Evolutionary conservation across 1,140 invertebrate species (phyloP).

Genomic region (Hyles euphorbiae): DNA sequence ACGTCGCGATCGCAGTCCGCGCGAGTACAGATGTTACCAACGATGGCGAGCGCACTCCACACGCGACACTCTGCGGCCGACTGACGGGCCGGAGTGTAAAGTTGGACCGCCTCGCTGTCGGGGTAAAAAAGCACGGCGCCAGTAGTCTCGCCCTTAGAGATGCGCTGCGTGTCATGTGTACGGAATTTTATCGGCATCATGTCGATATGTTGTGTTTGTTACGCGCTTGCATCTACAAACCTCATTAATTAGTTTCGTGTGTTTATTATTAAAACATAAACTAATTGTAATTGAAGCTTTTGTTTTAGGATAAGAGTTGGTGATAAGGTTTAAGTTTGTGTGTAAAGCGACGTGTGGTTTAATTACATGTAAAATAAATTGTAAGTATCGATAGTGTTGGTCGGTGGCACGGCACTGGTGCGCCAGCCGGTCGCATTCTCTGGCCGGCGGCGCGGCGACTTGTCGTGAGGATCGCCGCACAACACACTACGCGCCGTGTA

Average conservation of each 20-base stretch:
- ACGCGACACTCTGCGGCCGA: slow-evolving; percentile 32
- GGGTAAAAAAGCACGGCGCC: slow-evolving; percentile 71
- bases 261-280: too few species aligned
- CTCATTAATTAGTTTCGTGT: too few species aligned
- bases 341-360: background rate
- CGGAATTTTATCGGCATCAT: slow-evolving; percentile 30
- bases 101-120: slow-evolving; percentile 41
- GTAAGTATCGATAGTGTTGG: background rate
- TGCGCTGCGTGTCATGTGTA: slow-evolving; percentile 34
- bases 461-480: slow-evolving; percentile 38
- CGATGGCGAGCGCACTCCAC: slow-evolving; percentile 14
- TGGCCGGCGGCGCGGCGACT: slow-evolving; percentile 43
- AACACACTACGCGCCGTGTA: slow-evolving; percentile 28
- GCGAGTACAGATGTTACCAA: too few species aligned
- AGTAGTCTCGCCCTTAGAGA: slow-evolving; percentile 70
- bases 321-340: too few species aligned
- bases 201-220: background rate
- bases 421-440: slow-evolving; percentile 65
- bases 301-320: too few species aligned
- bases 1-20: too few species aligned
- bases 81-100: slow-evolving; percentile 38
- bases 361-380: background rate
- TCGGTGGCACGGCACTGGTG: slow-evolving; percentile 35
- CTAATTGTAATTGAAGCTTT: too few species aligned
- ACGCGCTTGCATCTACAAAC: too few species aligned